Evolutionary conservation across 2,113 vertebrate species (phyloP).

Genomic region (Ageneiosus marmoratus): DNA sequence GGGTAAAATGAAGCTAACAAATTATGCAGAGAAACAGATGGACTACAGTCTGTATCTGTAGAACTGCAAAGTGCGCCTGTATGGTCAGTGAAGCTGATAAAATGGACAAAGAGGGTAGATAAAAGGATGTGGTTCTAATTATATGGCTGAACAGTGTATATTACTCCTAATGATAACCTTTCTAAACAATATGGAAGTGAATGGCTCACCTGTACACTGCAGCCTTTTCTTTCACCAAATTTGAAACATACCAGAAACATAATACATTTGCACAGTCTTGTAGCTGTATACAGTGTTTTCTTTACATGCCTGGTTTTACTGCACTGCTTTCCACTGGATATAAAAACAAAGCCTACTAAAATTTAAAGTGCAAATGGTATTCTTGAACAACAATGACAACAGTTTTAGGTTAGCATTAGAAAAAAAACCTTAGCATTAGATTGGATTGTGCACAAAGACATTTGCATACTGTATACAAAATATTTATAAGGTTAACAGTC

Average conservation of each 20-base stretch:
- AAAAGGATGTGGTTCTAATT: too few relatives aligned
- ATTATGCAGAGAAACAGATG: too few relatives aligned
- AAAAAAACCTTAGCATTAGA: neutral
- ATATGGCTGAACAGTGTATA: too few relatives aligned
- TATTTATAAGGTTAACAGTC: neutral
- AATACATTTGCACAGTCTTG: neutral
- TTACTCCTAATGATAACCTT: neutral
- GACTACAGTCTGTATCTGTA: too few relatives aligned
- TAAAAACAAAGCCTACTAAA: neutral
- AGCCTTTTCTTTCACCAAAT: neutral
- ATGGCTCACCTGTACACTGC: neutral
- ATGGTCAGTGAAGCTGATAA: too few relatives aligned
- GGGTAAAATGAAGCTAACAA: too few relatives aligned
- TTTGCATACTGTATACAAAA: neutral
- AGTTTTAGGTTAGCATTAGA: neutral
- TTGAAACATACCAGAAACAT: neutral
- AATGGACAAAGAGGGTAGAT: too few relatives aligned
- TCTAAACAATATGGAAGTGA: neutral
- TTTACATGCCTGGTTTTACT: neutral
- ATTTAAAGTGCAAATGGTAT: neutral
- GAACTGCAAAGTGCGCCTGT: too few relatives aligned
- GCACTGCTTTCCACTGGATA: neutral
- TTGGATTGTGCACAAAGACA: neutral
- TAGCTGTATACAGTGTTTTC: neutral
- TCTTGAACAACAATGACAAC: neutral